Conservation (phyloP, 2,797 vertebrate genomes). For the Enoplosus armatus region DNA sequence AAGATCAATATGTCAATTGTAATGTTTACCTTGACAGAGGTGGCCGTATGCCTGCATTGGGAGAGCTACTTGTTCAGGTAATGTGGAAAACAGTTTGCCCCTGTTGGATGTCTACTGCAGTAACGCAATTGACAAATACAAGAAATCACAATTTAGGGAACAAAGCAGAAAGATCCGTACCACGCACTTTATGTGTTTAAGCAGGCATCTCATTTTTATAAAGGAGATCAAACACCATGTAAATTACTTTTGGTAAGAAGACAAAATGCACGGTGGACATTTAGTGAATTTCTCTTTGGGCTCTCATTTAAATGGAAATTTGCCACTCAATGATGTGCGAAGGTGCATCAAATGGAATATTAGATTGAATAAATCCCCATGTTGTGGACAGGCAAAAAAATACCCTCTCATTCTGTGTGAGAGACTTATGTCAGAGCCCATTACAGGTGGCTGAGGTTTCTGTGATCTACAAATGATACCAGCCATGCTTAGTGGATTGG, state of each 20-base stretch:
- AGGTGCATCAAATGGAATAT: conserved; percentile 76
- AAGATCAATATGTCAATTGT: conserved; percentile 60
- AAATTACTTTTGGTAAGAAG: conserved; percentile 71
- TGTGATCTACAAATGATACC: conserved; percentile 62
- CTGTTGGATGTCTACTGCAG: conserved; percentile 16
- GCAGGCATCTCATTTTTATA: conserved; percentile 63
- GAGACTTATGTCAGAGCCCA: conserved; percentile 57
- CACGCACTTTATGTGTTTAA: conserved; percentile 52
- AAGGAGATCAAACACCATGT: conserved; percentile 76
- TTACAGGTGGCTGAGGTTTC: conserved; percentile 57
- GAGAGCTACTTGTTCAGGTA: conserved; percentile 9
- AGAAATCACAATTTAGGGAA: conserved; percentile 49
- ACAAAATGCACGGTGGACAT: conserved; percentile 72
- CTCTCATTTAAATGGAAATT: conserved; percentile 83
- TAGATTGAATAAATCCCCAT: conserved; percentile 74
- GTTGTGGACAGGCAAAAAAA: conserved; percentile 54
- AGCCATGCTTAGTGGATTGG: conserved; percentile 58
- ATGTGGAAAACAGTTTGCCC: conserved; percentile 30
- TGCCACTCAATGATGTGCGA: conserved; percentile 72
- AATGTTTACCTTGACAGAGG: conserved; percentile 58
- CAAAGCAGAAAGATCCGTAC: conserved; percentile 52
- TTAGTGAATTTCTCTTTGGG: conserved; percentile 72
- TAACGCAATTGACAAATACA: conserved; percentile 39
- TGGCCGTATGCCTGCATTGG: conserved; percentile 8
- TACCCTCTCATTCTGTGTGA: conserved; percentile 34